Evolutionary conservation across 2,888 invertebrate species (phyloP), one percentile per base, ranked within the genome.

Genomic region (Cerastis rubricosa): DNA sequence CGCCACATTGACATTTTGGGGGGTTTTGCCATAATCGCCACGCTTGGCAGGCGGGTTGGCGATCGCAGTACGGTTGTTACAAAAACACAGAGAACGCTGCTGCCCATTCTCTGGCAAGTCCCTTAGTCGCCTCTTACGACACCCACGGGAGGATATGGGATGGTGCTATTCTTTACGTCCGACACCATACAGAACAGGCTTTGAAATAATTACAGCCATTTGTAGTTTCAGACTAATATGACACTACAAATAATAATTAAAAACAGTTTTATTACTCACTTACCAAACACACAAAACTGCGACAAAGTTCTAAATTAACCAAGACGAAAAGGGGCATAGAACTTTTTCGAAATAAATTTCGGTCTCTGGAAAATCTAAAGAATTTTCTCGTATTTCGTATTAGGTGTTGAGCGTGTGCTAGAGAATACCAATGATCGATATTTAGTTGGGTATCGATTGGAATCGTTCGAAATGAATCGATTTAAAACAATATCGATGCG

Each of bases 401-500:
- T 89, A 87, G 88, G 88, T 82, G 75, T 84, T 86, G 67, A 76
- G 40, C 73, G 80, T 74, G 76, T 78, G 80, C 80, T 87, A 88
- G 80, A 86, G 89, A 87, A 87, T 87, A 87, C 80, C 85, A 89
- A 88, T 91, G 90, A 91, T 92, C 88, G 90, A 92, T 91, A 90
- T 87, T n/a, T 86, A 83, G 84, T 81, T 72, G 84, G 71, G 86
- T 90, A 86, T 85, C 80, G 86, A 88, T 87, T 88, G 87, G 85
- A 89, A 86, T 87, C 87, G 87, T 86, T 89, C 88, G 87, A 85
- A 89, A 85, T 84, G 84, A 85, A 86, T 87, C 87, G 87, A 87
- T 89, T 87, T 90, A 90, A 89, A 92, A 92, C 92, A 93, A 93
- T 93, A 93, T 94, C 90, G 89, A 85, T 78, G 80, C 87, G 80